Base-by-base conservation (phyloP, 2,888 invertebrate species). In the Drosophila pegasa region DNA sequence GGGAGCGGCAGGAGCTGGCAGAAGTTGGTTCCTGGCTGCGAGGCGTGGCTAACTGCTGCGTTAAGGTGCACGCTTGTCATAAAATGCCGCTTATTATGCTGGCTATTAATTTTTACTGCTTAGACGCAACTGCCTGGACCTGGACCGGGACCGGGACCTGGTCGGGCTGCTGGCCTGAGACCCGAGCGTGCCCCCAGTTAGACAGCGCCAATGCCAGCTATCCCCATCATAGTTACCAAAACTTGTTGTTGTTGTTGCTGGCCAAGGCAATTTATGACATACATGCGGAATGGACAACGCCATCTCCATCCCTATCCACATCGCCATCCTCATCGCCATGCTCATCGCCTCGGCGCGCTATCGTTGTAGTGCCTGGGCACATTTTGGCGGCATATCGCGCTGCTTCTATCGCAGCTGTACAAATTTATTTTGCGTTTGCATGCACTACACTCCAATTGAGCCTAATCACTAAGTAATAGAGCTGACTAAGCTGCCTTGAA, bases 31-130 rank as follows among this genome's bases (percentile, higher is more conserved):
- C 12, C 27, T 9, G 50, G 40, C 54, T 47, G 67, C 22, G 54
- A 57, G 83, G 77, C 69, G 64, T 72, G 70, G 81, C 66, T 63
- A 67, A 78, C 75, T 64, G 79, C 68, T 71, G 79, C 75, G 80
- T 77, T 79, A 72, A 88, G 83, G 83, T 88, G 84, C 87, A 83
- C 78, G 81, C 81, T 73, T 87, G 81, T 86, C 89, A 89, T 87
- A 87, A 89, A 89, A 89, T 87, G 78, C 87, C 83, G 84, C 88
- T 89, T 89, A 89, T 89, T 88, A 88, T 88, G 89, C 84, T 88
- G 76, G 72, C 89, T 88, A 87, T 87, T 88, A 89, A 89, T 89
- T 89, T 85, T 89, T 85, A 88, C 77, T 81, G 87, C 88, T 83
- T 73, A 76, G 87, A 73, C 78, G 71, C 75, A 78, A 70, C 47